Base-by-base conservation (phyloP, 2,888 invertebrate genomes). In the Dendrolimus houi region DNA sequence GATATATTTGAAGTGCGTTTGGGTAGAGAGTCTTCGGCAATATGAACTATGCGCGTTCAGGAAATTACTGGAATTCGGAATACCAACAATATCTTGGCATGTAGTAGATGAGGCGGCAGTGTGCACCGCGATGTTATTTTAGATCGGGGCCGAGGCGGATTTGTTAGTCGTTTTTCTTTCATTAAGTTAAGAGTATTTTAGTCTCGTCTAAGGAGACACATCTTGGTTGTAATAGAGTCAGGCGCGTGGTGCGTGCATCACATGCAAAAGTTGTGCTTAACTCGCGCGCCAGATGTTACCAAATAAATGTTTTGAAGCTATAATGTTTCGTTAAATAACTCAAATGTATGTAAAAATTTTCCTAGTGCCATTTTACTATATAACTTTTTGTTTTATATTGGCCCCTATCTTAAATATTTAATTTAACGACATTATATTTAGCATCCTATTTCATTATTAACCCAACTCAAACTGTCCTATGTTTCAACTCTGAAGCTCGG, bases 81-180 rank as follows among this genome's bases (percentile, higher is more conserved):
- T 65, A 70, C 62, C 63, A 64, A 63, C 67, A 65, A 66, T 68
- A 72, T 66, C 60, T 75, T 75, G 76, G 74, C 72, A 74, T 68
- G 64, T 62, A 58, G 62, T 57, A 65, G 60, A 58, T 60, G 57
- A 67, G 60, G 66, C 68, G 67, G 67, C 62, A 64, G 67, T 70
- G 65, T 64, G 68, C 65, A 59, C 59, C 58, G 64, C 64, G 71
- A 70, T 79, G 75, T 84, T 83, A 85, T 83, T 85, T 85, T 81
- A 72, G 79, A 78, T 75, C 78, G 74, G 73, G 75, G 75, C 72
- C 75, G 74, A 72, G 71, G 62, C 65, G 67, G 66, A 60, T 67
- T 75, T 74, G 72, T 74, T 77, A 70, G 73, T 77, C 73, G 70
- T 75, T 77, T 75, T 79, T 76, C 59, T 69, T 72, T 60, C 58